Percentiles rank a stretch among this genome's conserved stretches.
phyloP scores from a whole-genome alignment of 2,888 invertebrate species.

The Anthophora plumipes region DNA sequence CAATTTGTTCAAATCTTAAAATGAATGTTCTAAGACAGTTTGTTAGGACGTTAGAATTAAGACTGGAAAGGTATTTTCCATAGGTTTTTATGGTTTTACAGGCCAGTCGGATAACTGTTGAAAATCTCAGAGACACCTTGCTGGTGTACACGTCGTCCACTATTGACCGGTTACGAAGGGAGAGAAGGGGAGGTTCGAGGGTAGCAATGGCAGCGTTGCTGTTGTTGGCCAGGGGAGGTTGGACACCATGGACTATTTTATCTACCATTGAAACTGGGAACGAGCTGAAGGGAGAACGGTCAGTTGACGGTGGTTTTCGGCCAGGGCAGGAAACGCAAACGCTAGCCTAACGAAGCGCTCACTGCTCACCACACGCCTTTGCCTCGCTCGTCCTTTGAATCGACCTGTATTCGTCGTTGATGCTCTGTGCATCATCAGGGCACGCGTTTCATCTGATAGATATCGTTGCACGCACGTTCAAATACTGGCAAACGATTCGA shows the following conservation, averaged over 20 bases:
- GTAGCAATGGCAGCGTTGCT: conserved; percentile 38
- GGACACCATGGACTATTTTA: conserved; percentile 70
- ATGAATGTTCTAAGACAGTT: too few species aligned
- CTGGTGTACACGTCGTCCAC: conserved; percentile 66
- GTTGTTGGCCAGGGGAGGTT: conserved; percentile 60
- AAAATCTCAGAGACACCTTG: conserved; percentile 70
- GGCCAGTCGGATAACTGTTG: conserved; percentile 72
- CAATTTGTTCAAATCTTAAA: too few species aligned
- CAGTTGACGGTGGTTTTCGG: conserved; percentile 69
- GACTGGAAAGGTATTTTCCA: too few species aligned
- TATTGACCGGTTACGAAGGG: conserved; percentile 66
- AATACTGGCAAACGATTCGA: too few species aligned
- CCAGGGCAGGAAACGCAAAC: conserved; percentile 69
- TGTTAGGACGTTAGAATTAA: too few species aligned
- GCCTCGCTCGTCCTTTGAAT: conserved; percentile 19
- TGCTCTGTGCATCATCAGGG: conserved; percentile 39
- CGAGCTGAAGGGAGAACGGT: conserved; percentile 47
- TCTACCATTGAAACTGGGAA: conserved; percentile 74
- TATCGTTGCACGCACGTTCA: too few species aligned
- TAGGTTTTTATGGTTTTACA: too few species aligned
- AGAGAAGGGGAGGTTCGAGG: conserved; percentile 38
- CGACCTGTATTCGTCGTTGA: conserved; percentile 42
- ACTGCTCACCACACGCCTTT: conserved; percentile 23
- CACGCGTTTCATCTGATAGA: conserved; percentile 31
- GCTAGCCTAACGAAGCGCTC: conserved; percentile 67